Percentiles rank a stretch among this genome's conserved stretches.
Evolutionary conservation across 2,797 vertebrate genomes (phyloP).

Genomic region (Steatocranus sp.): DNA sequence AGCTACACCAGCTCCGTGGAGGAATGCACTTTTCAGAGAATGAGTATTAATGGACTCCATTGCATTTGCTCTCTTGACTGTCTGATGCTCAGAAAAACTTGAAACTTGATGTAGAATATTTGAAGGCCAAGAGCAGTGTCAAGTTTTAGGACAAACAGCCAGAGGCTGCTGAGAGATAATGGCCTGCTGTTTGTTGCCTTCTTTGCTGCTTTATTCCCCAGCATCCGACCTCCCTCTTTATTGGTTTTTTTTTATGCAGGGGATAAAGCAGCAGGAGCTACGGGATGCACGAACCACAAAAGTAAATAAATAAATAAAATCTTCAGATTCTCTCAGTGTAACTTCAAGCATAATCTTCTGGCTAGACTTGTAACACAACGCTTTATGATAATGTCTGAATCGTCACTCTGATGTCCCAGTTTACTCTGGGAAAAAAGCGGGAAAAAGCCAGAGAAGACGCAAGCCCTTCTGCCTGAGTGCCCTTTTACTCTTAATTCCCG

Average conservation of each 20-base stretch:
- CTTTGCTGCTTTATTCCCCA: background rate
- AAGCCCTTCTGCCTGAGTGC: background rate
- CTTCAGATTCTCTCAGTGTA: background rate
- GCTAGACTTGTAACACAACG: background rate
- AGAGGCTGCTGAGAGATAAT: background rate
- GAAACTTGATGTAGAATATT: background rate
- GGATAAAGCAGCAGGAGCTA: constrained; percentile 18
- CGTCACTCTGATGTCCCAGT: background rate
- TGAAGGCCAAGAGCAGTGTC: background rate
- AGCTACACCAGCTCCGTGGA: background rate
- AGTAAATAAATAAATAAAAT: background rate
- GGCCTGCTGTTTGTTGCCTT: background rate
- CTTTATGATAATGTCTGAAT: constrained; percentile 1
- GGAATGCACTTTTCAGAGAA: background rate
- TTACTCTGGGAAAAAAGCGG: background rate
- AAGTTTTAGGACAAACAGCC: background rate
- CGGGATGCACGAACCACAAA: constrained; percentile 8
- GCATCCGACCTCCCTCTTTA: background rate
- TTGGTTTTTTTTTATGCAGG: background rate
- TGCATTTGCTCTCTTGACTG: background rate
- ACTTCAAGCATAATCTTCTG: background rate
- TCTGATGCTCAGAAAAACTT: background rate
- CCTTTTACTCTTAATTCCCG: background rate
- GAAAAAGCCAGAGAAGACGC: background rate
- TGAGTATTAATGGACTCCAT: background rate